Base-by-base conservation (phyloP, 2,113 vertebrate genomes). In the Bufo bufo region DNA sequence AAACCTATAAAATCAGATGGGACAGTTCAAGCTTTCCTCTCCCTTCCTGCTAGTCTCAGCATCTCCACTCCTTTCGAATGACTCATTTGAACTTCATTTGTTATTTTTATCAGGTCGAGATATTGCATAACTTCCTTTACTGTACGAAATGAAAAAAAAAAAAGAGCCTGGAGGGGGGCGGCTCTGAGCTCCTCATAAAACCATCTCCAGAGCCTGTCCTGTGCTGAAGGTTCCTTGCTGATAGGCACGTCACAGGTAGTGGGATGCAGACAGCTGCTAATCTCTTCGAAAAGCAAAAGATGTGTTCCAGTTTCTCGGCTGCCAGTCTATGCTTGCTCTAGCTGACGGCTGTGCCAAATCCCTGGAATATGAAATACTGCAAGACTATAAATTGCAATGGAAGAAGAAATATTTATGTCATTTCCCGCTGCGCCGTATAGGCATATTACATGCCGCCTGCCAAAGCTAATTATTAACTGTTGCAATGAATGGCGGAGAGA, bases 191-290 rank as follows among this genome's bases (percentile, higher is more conserved):
- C n/a, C 54, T 61, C 72, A 14, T 77, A 49, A 82, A 83, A 61
- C 71, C 63, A 66, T 87, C 79, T 82, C 52, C 58, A 82, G 56
- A 23, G 16, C 12, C 50, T 87, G 16, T 82, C 47, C 78, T 66
- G 56, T 84, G 47, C 81, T 17, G 81, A 84, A 84, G 49, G 10
- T 45, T 66, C 58, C 56, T 74, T n/a, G 58, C 81, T 69, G 87
- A 77, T 88, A 83, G 61, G 58, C 56, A 84, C 58, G 87, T 77
- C 79, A 77, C 87, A 77, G 87, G 87, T 84, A 84, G 72, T 66
- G 81, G 87, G 87, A 84, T 77, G 59, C 23, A 88, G 81, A 88
- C 87, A 88, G 81, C 87, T 88, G 81, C 58, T 88, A 84, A 84
- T 84, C 87, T 88, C 72, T 59, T 45, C 16, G 63, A 69, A 80